phyloP scores from a whole-genome alignment of 2,113 vertebrate species.

The Phasianus colchicus region DNA sequence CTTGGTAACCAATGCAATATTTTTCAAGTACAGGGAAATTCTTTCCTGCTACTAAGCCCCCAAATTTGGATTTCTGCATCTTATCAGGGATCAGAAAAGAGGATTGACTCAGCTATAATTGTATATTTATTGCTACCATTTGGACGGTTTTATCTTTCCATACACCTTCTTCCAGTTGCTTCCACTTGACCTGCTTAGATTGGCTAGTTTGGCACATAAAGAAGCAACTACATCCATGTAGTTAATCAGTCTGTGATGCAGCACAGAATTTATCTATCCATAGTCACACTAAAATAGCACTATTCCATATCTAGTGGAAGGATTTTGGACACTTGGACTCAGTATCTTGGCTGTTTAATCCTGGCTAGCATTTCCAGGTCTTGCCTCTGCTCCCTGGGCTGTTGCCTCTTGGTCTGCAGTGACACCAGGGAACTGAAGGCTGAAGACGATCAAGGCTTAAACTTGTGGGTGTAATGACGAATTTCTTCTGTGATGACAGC shows the following conservation, averaged over 20 bases:
- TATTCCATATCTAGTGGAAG: neutral
- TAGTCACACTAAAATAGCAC: neutral
- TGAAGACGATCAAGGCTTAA: neutral
- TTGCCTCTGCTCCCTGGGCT: neutral
- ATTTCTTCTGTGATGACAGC: no score
- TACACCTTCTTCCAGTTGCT: neutral
- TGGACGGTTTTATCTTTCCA: neutral
- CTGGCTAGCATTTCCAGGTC: neutral
- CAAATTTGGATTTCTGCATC: neutral
- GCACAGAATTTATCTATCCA: neutral
- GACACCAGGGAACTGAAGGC: neutral
- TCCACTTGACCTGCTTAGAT: neutral
- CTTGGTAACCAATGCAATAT: neutral
- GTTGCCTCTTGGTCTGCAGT: neutral
- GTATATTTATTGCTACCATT: neutral
- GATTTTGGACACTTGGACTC: neutral
- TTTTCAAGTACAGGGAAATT: neutral
- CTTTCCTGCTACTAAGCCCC: neutral
- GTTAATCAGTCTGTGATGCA: neutral
- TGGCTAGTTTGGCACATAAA: neutral
- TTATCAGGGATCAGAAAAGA: neutral
- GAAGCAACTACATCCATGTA: neutral
- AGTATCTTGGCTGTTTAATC: neutral
- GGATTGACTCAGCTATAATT: neutral
- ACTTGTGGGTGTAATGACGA: neutral